These are phyloP conservation scores for Polydesmus complanatus DNA, from an alignment of 2,888 invertebrate genomes.

Conservation along the genomic window DNA sequence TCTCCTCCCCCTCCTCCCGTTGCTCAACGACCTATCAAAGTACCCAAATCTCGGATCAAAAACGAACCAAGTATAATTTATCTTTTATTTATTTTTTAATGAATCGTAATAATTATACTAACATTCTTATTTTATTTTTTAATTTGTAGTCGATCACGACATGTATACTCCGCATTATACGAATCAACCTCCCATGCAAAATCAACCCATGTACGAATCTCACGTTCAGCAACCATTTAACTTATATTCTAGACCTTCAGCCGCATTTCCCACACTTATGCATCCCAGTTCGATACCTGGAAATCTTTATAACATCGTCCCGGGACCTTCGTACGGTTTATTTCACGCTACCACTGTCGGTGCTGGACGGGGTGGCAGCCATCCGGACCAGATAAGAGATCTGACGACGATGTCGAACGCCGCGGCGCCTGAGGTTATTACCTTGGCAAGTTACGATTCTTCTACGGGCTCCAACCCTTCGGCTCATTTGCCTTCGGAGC, in stretches of 20 bases:
- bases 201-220: no score
- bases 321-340: no score
- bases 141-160: constrained; percentile 1
- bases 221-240: no score
- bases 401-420: background rate
- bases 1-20: background rate
- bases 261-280: no score
- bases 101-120: background rate
- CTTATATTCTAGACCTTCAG: no score
- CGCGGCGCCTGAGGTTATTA: constrained; percentile 11
- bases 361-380: background rate
- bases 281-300: no score
- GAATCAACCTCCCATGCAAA: background rate
- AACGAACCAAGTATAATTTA: constrained; percentile 6
- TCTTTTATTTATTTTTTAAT: background rate
- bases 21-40: background rate
- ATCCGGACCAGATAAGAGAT: background rate
- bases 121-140: background rate
- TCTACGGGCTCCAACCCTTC: background rate
- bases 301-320: no score
- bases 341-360: no score
- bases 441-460: constrained; percentile 11
- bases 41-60: constrained; percentile 4
- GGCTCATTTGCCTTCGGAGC: background rate
- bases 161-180: background rate